Percentiles rank a stretch among this genome's conserved stretches.
phyloP scores from a whole-genome alignment of 2,888 invertebrate genomes.

The Hypercompe scribonia region DNA sequence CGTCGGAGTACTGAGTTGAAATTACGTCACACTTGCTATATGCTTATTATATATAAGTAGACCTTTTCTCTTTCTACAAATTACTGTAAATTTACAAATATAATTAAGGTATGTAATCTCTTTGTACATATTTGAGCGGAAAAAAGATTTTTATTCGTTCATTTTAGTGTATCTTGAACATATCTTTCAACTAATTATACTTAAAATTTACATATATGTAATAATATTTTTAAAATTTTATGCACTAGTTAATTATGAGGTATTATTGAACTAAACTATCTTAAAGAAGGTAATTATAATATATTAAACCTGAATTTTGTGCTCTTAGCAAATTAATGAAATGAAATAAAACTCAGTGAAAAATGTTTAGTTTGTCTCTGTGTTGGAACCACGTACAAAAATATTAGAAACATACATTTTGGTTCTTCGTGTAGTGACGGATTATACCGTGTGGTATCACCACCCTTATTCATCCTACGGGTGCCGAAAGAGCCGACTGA shows the following conservation, averaged over 20 bases:
- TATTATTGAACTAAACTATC: too few species aligned
- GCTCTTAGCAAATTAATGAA: too few species aligned
- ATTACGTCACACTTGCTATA: background rate
- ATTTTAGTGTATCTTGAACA: background rate
- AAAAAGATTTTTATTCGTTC: background rate
- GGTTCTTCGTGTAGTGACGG: too few species aligned
- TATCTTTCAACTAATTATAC: background rate
- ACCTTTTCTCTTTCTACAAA: background rate
- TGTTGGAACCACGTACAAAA: too few species aligned
- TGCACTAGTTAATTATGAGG: background rate
- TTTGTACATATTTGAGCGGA: background rate
- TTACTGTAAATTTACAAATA: background rate
- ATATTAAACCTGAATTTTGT: too few species aligned
- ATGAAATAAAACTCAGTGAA: too few species aligned
- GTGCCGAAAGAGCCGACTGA: too few species aligned
- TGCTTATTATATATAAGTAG: background rate
- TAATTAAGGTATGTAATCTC: background rate
- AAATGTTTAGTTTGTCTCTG: too few species aligned
- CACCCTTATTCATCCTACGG: too few species aligned
- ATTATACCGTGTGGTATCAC: too few species aligned
- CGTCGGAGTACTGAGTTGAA: background rate
- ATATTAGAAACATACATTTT: too few species aligned
- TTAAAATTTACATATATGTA: background rate
- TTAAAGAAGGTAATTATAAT: too few species aligned
- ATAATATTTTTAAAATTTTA: background rate